Evolutionary conservation across 2,113 vertebrate species (phyloP).

Genomic region (Rattus norvegicus): DNA sequence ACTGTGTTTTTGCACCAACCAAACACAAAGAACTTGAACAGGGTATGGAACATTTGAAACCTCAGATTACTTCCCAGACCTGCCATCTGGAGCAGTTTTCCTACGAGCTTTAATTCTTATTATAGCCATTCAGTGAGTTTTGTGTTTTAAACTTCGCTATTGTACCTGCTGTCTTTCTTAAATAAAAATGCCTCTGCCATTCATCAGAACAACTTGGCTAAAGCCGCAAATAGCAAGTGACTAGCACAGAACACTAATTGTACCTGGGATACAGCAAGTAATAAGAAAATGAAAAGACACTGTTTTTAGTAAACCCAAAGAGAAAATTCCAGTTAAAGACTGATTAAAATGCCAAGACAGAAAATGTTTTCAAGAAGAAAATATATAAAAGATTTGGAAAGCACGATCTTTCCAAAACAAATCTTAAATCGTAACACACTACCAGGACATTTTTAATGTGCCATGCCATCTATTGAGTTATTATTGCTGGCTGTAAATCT

Average conservation of each 20-base stretch:
- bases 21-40: not conserved
- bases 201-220: conserved; percentile 58
- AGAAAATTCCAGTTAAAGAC: conserved; percentile 37
- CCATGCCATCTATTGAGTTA: conserved; percentile 31
- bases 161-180: conserved; percentile 70
- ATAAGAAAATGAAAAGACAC: conserved; percentile 42
- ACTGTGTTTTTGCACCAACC: not conserved
- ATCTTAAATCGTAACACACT: conserved; percentile 28
- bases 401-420: conserved; percentile 13
- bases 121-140: conserved; percentile 46
- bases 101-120: conserved; percentile 48
- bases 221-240: conserved; percentile 71
- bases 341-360: conserved; percentile 64
- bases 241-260: conserved; percentile 63
- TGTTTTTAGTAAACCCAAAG: conserved; percentile 18
- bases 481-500: conserved; percentile 59
- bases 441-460: conserved; percentile 37
- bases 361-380: conserved; percentile 40
- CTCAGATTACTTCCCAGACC: not conserved
- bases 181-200: conserved; percentile 62
- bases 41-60: not conserved
- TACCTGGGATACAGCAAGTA: conserved; percentile 60
- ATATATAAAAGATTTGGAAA: conserved; percentile 40
- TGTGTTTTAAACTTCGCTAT: conserved; percentile 67
- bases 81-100: not conserved